These are phyloP conservation scores for Tauraco erythrolophus DNA, from an alignment of 2,113 vertebrate genomes.

Conservation along the genomic window DNA sequence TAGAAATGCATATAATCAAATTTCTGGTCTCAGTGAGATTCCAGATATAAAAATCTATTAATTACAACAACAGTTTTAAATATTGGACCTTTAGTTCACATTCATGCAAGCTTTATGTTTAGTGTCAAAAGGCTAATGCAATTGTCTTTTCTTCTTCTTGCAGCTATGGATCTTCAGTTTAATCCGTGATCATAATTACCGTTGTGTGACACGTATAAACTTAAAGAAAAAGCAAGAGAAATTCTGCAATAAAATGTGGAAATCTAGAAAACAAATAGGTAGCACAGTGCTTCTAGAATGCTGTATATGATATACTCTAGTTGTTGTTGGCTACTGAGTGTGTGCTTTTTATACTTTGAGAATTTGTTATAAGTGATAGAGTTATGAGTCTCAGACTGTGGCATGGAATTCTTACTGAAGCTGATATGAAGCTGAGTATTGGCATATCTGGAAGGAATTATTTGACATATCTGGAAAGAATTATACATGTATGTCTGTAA, in stretches of 20 bases:
- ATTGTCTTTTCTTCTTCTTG: conserved; percentile 14
- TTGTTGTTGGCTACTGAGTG: not conserved
- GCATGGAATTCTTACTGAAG: not conserved
- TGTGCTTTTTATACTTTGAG: not conserved
- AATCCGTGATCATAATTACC: conserved; percentile 73
- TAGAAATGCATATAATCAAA: not conserved
- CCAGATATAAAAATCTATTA: not conserved
- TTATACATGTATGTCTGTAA: not conserved
- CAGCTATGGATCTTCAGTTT: conserved; percentile 90
- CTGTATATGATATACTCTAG: not conserved
- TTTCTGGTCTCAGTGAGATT: not conserved
- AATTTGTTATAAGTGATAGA: not conserved
- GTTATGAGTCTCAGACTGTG: not conserved
- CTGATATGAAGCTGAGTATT: not conserved
- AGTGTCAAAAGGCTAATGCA: not conserved
- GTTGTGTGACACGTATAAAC: conserved; percentile 77
- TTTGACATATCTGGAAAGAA: not conserved
- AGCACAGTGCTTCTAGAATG: not conserved
- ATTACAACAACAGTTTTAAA: not conserved
- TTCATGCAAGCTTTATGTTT: not conserved
- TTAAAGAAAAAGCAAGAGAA: conserved; percentile 79
- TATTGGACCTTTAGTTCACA: not conserved
- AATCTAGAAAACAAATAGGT: conserved; percentile 52
- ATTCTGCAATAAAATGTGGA: conserved; percentile 40
- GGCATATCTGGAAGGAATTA: not conserved